Percentiles rank a stretch among this genome's conserved stretches.
Evolutionary conservation across 2,888 invertebrate genomes (phyloP).

Genomic region (Arge pagana): DNA sequence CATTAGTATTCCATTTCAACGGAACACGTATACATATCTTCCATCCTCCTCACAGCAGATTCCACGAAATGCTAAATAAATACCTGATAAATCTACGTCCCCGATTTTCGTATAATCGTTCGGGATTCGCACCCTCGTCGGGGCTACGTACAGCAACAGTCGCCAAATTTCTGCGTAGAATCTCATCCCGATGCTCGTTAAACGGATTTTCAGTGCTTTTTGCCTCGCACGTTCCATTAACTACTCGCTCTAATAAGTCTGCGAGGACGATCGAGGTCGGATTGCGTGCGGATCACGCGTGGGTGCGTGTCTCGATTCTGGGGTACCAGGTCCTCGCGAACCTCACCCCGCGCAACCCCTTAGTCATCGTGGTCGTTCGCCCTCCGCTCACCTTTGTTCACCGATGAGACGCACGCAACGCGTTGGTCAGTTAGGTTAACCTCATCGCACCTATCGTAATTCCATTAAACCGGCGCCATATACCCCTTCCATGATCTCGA

Average conservation of each 20-base stretch:
- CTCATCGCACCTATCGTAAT: slow-evolving; percentile 45
- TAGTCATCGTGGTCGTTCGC: background rate
- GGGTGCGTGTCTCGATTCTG: slow-evolving; percentile 18
- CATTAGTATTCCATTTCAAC: slow-evolving; percentile 10
- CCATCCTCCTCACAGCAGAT: background rate
- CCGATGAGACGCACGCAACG: slow-evolving; percentile 46
- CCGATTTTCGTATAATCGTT: no score
- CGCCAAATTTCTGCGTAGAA: background rate
- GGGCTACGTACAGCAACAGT: background rate
- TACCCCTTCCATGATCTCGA: no score
- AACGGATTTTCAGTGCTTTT: slow-evolving; percentile 7
- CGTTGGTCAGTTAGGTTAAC: slow-evolving; percentile 45
- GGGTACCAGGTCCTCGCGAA: slow-evolving; percentile 1
- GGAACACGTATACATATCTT: background rate
- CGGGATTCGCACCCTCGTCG: no score
- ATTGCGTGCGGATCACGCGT: slow-evolving; percentile 1
- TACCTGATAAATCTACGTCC: no score
- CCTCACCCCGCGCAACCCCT: slow-evolving; percentile 9
- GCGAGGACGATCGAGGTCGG: background rate
- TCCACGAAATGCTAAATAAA: background rate
- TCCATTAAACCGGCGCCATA: no score
- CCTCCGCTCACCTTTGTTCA: background rate
- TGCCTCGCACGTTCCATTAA: background rate
- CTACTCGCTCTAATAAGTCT: no score
- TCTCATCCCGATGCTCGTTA: no score